Base-by-base conservation (phyloP, 2,888 invertebrate species). In the Blomia tropicalis region DNA sequence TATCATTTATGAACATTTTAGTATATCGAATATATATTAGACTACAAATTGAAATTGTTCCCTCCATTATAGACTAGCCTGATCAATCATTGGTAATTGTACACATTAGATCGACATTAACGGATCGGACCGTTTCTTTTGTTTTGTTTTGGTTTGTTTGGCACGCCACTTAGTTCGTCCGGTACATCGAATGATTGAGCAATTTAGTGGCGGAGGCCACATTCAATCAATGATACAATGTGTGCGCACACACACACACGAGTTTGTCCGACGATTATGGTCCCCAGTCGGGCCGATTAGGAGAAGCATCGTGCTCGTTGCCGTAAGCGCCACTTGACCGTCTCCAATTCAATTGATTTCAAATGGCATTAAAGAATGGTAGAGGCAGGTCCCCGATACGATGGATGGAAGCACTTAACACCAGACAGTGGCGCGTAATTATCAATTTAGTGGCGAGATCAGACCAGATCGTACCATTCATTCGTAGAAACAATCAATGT, bases 271-370 rank as follows among this genome's bases (percentile, higher is more conserved):
- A n/a, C n/a, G n/a, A n/a, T n/a, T n/a, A n/a, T n/a, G n/a, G n/a
- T n/a, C n/a, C n/a, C n/a, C n/a, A n/a, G n/a, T n/a, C n/a, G n/a
- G n/a, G n/a, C n/a, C n/a, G n/a, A n/a, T n/a, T n/a, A n/a, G n/a
- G n/a, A n/a, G n/a, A n/a, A n/a, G n/a, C n/a, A n/a, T n/a, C n/a
- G n/a, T n/a, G n/a, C 36, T 36, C 36, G 17, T 36, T 17, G 17
- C 36, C 7, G 36, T 36, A 36, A 36, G 36, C 36, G 36, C 36
- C 36, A 47, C 51, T 47, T 47, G 51, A 47, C 51, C 51, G 51
- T 7, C 51, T 47, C 51, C n/a, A 47, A 47, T 47, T 47, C 7
- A 47, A 47, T 47, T n/a, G 51, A 47, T 47, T 47, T n/a, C n/a
- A n/a, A n/a, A n/a, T n/a, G n/a, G n/a, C n/a, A n/a, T n/a, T n/a